Evolutionary conservation across 1,140 invertebrate genomes (phyloP).

Genomic region (Drosophila santomea): DNA sequence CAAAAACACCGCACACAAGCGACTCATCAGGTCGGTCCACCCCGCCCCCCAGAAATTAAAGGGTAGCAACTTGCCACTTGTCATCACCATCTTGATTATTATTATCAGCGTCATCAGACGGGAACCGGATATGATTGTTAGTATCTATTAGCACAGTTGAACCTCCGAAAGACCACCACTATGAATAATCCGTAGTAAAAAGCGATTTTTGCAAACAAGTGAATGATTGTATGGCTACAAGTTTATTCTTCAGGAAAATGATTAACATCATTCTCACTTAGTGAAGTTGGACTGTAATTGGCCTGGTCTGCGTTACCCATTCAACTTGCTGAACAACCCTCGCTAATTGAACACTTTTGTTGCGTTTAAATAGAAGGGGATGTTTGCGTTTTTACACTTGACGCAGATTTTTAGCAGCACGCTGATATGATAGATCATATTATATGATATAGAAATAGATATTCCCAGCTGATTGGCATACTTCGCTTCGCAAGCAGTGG

Average conservation of each 20-base stretch:
- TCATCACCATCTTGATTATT: constrained; percentile 20
- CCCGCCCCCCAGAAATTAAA: constrained; percentile 60
- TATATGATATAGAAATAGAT: neutral
- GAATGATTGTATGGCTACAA: too few species aligned
- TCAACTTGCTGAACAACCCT: constrained; percentile 35
- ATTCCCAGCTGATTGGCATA: constrained; percentile 59
- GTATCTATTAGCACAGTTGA: constrained; percentile 15
- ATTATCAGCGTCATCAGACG: constrained; percentile 20
- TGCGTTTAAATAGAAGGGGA: constrained; percentile 54
- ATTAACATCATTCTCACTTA: neutral
- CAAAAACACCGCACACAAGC: constrained; percentile 54
- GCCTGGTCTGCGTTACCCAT: constrained; percentile 19
- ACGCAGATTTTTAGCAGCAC: constrained; percentile 2
- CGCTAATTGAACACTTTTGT: constrained; percentile 72
- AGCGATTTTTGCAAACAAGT: too few species aligned
- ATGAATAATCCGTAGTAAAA: neutral
- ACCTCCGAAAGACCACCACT: neutral
- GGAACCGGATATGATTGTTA: constrained; percentile 27
- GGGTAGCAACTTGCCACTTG: constrained; percentile 61
- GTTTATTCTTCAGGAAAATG: too few species aligned
- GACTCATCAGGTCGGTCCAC: constrained; percentile 38
- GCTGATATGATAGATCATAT: constrained; percentile 9
- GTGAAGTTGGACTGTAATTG: constrained; percentile 26
- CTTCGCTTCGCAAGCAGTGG: constrained; percentile 37
- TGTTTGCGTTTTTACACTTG: constrained; percentile 37